Base-by-base conservation (phyloP, 2,797 vertebrate genomes). In the Poecilia picta region DNA sequence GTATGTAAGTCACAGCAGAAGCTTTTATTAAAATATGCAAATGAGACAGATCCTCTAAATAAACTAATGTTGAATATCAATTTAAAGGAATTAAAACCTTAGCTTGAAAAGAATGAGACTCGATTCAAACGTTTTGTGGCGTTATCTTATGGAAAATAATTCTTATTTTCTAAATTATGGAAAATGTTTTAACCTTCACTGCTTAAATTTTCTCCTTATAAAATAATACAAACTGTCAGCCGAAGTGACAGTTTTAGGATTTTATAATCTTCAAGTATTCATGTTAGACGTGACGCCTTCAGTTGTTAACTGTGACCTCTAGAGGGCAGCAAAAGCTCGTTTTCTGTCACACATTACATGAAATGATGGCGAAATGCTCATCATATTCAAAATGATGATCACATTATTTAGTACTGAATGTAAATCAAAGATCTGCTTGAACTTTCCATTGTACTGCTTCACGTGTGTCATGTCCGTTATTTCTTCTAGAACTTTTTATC, bases 1-100 rank as follows among this genome's bases (percentile, higher is more conserved):
- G 77, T 96, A 93, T 1, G 96, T 96, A 89, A 94, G 96, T 80
- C 16, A 10, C 23, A 74, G 46, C n/a, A 72, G 28, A 51, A 36
- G 59, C 36, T 2, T 76, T 13, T 18, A 8, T n/a, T 10, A 28
- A 39, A 66, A 33, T 39, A 18, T 18, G n/a, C 4, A 41, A 16
- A 11, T 43, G 6, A 41, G 10, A n/a, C 41, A 13, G 8, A n/a
- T 20, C 23, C 51, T 76, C 47, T 70, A 4, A 28, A 36, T 5
- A 16, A n/a, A 39, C 2, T 18, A 64, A 36, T 75, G 57, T 46
- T 64, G 8, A 23, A 31, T 16, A 6, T 33, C 8, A 15, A 12
- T 10, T 68, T 20, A 39, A 23, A 8, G 18, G 16, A 39, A n/a
- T 18, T 66, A 23, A 23, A 11, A 66, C 28, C 8, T 57, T 3